Conservation (phyloP, 1,140 invertebrate genomes). For the Ruditapes philippinarum region DNA sequence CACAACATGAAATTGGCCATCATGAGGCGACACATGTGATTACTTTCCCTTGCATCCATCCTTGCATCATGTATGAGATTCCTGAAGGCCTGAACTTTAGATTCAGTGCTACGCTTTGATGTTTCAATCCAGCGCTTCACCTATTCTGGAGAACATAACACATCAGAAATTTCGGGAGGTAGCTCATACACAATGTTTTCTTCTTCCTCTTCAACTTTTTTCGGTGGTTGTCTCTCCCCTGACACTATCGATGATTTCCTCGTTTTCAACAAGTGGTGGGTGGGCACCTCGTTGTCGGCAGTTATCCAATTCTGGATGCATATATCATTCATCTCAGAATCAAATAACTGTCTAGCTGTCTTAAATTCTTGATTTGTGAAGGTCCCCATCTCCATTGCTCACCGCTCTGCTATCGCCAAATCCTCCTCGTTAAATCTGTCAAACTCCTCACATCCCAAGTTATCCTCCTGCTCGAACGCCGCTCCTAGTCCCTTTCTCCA, state of each 20-base stretch:
- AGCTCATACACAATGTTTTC: background rate
- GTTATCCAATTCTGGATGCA: background rate
- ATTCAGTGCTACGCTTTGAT: background rate
- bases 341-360: background rate
- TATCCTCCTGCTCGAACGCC: background rate
- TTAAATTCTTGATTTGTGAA: background rate
- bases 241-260: background rate
- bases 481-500: background rate
- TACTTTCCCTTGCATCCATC: background rate
- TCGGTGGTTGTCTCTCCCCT: background rate
- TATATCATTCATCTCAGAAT: background rate
- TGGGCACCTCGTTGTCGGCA: background rate
- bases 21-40: too few relatives aligned
- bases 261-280: background rate
- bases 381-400: background rate
- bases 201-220: background rate
- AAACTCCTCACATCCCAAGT: background rate
- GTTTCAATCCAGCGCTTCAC: background rate
- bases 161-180: background rate
- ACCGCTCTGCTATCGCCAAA: background rate
- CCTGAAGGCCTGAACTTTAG: background rate
- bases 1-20: too few relatives aligned
- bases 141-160: background rate
- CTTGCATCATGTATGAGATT: background rate
- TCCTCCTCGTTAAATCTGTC: slow-evolving; percentile 27